Evolutionary conservation across 2,113 vertebrate species (phyloP).

Genomic region (Apteryx mantelli): DNA sequence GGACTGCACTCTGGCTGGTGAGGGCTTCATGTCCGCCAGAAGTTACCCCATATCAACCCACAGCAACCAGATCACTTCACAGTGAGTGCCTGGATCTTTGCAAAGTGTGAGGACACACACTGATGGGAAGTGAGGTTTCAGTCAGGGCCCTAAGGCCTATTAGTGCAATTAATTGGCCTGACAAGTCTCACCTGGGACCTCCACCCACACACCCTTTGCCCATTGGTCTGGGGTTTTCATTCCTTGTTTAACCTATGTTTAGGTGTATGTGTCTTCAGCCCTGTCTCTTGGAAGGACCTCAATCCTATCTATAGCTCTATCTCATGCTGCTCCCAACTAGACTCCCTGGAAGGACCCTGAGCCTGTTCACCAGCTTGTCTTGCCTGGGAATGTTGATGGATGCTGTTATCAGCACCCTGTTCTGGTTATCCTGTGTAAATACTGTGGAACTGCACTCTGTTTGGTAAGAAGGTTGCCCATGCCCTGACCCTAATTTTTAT

Average conservation of each 20-base stretch:
- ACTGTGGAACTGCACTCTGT: background rate
- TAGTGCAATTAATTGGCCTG: background rate
- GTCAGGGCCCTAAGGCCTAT: background rate
- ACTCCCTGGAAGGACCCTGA: background rate
- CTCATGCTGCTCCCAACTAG: background rate
- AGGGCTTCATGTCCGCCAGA: background rate
- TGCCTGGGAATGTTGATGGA: background rate
- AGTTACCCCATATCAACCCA: background rate
- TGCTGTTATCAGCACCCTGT: background rate
- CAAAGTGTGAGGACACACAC: background rate
- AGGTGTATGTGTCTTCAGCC: fast-evolving
- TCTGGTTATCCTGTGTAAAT: background rate
- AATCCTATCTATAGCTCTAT: background rate
- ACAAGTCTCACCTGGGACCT: background rate
- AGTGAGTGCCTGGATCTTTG: background rate
- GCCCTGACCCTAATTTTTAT: too few species aligned
- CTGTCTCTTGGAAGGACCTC: background rate
- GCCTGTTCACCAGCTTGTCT: background rate
- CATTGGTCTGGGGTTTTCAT: background rate
- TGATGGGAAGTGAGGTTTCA: background rate
- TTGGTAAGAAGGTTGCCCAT: background rate
- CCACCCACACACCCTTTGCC: background rate
- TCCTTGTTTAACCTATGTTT: background rate
- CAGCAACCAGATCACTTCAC: background rate
- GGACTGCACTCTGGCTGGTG: too few species aligned